phyloP scores from a whole-genome alignment of 1,140 invertebrate species.

The Apolygus lucorum region DNA sequence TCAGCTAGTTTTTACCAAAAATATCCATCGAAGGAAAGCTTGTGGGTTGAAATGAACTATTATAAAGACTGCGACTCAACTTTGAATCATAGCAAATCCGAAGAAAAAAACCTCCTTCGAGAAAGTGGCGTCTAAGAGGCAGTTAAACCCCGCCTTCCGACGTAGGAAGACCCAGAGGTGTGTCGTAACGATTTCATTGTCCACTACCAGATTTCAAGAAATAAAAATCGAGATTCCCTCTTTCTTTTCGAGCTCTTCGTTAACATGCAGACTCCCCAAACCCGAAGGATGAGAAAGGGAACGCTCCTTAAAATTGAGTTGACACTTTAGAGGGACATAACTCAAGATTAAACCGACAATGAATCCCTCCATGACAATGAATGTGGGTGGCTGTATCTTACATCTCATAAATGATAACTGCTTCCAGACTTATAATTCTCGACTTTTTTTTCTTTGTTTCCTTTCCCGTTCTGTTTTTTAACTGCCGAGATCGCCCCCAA shows the following conservation, averaged over 20 bases:
- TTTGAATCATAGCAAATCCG: too few species aligned
- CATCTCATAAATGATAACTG: neutral
- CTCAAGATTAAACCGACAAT: neutral
- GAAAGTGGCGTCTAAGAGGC: too few species aligned
- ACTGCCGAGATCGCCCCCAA: too few species aligned
- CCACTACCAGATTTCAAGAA: neutral
- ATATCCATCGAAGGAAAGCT: too few species aligned
- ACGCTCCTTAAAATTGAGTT: neutral
- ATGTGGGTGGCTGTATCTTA: neutral
- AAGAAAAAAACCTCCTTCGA: too few species aligned
- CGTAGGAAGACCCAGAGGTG: neutral
- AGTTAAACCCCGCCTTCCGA: too few species aligned
- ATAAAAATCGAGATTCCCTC: neutral
- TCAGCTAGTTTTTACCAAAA: too few species aligned
- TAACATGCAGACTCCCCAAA: neutral
- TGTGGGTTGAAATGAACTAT: too few species aligned
- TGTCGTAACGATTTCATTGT: neutral
- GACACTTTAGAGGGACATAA: neutral
- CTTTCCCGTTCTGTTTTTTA: neutral
- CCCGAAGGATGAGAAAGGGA: neutral
- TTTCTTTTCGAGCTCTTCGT: too few species aligned
- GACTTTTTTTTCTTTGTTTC: neutral
- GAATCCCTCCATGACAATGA: neutral
- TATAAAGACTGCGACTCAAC: too few species aligned
- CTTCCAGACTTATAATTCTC: neutral